These are phyloP conservation scores for Pseudomyrmex cubaensis DNA, from an alignment of 1,140 invertebrate genomes.

Conservation along the genomic window DNA sequence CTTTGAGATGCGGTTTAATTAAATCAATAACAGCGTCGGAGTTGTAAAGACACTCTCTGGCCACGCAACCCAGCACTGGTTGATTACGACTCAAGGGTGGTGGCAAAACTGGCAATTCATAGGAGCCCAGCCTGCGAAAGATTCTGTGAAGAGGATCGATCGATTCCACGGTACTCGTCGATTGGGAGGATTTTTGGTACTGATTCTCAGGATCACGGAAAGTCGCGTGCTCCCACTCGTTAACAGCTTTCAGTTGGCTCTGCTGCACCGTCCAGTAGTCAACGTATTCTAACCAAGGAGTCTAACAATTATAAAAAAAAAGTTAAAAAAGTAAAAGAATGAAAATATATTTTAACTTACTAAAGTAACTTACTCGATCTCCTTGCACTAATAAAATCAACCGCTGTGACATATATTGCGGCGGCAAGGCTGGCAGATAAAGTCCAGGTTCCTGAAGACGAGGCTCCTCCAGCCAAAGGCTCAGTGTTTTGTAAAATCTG, in stretches of 20 bases:
- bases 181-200: slow-evolving; percentile 58
- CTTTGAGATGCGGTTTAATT: slow-evolving; percentile 86
- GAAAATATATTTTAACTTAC: background rate
- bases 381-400: slow-evolving; percentile 85
- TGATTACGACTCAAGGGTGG: slow-evolving; percentile 80
- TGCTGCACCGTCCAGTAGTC: slow-evolving; percentile 86
- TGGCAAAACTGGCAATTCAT: slow-evolving; percentile 87
- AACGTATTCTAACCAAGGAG: slow-evolving; percentile 90
- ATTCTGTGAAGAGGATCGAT: slow-evolving; percentile 86
- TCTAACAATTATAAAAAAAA: slow-evolving; percentile 51
- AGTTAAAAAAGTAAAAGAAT: too few relatives aligned
- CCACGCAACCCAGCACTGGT: slow-evolving; percentile 67
- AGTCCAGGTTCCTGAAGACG: slow-evolving; percentile 89
- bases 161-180: slow-evolving; percentile 69
- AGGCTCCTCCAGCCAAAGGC: slow-evolving; percentile 92
- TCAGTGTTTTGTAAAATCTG: slow-evolving; percentile 88
- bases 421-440: slow-evolving; percentile 90
- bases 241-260: slow-evolving; percentile 83
- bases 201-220: slow-evolving; percentile 64
- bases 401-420: slow-evolving; percentile 89
- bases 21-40: slow-evolving; percentile 75
- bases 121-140: slow-evolving; percentile 86
- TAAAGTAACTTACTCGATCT: slow-evolving; percentile 81
- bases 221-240: slow-evolving; percentile 83
- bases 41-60: slow-evolving; percentile 79